phyloP scores from a whole-genome alignment of 2,113 vertebrate genomes.

The Colius striatus region DNA sequence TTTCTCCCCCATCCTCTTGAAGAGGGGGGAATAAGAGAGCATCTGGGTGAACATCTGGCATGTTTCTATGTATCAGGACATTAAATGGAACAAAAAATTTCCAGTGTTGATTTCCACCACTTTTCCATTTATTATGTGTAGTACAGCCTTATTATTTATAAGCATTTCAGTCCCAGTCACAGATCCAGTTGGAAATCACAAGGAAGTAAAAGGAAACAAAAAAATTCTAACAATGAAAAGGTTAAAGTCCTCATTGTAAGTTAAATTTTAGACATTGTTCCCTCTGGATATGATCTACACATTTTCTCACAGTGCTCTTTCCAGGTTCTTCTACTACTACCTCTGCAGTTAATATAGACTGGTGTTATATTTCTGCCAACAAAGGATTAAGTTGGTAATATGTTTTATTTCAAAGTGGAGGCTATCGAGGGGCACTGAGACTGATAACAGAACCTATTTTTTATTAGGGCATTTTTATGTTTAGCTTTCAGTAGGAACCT shows the following conservation, averaged over 20 bases:
- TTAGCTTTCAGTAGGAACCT: slow-evolving; percentile 56
- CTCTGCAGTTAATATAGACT: slow-evolving; percentile 15
- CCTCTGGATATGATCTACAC: not conserved
- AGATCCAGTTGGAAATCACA: not conserved
- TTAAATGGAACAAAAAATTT: not conserved
- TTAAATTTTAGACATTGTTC: slow-evolving; percentile 48
- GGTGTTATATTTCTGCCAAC: slow-evolving; percentile 8
- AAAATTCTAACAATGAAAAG: not conserved
- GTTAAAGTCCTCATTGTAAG: not conserved
- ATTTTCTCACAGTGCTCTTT: not conserved
- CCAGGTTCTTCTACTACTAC: not conserved
- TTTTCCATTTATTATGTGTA: not conserved
- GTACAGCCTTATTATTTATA: not conserved
- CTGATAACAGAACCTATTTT: slow-evolving; percentile 45
- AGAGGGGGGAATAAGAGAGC: not conserved
- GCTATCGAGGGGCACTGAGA: slow-evolving; percentile 1
- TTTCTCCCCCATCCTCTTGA: not conserved
- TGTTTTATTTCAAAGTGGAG: slow-evolving; percentile 47
- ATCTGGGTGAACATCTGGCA: not conserved
- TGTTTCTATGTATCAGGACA: not conserved
- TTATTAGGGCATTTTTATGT: slow-evolving; percentile 69
- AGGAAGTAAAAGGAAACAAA: rapidly evolving
- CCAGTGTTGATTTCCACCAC: not conserved
- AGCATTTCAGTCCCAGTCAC: not conserved
- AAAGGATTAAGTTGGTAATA: slow-evolving; percentile 55